A percentile compares a stretch with the other conserved stretches of the same genome.
These are phyloP conservation scores for Auanema sp. DNA, from an alignment of 2,888 invertebrate species.

Conservation along the genomic window DNA sequence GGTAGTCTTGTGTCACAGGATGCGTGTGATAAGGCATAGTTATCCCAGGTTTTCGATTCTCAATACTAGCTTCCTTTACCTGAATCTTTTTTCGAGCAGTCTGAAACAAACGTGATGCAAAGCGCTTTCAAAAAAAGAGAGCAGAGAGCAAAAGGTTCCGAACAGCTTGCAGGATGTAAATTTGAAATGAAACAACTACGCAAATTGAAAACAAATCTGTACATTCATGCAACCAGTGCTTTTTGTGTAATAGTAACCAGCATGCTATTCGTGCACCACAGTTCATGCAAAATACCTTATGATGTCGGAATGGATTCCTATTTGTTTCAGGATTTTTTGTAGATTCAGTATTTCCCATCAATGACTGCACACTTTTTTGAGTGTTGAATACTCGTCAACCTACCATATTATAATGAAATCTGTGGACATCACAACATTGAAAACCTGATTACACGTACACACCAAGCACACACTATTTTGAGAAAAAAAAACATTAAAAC, in stretches of 20 bases:
- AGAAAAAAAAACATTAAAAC: too few species aligned
- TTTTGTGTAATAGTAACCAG: conserved; percentile 1
- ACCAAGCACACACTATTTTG: too few species aligned
- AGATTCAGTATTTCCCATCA: conserved; percentile 23
- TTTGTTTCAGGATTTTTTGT: conserved; percentile 3
- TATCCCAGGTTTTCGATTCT: conserved; percentile 2
- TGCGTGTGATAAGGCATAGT: conserved; percentile 42
- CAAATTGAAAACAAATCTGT: neutral
- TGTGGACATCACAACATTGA: too few species aligned
- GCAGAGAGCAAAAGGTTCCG: conserved; percentile 3
- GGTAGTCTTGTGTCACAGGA: conserved; percentile 48
- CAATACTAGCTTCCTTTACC: neutral
- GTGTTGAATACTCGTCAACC: neutral
- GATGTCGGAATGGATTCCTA: neutral
- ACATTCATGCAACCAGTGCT: neutral
- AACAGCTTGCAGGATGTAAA: neutral
- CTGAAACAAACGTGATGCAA: neutral
- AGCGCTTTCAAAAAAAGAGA: neutral
- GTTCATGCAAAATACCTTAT: neutral
- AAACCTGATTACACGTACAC: too few species aligned
- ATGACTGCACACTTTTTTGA: conserved; percentile 1
- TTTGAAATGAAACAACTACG: conserved; percentile 5
- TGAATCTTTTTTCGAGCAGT: neutral
- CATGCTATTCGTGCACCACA: neutral
- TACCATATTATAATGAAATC: too few species aligned